Evolutionary conservation across 1,140 invertebrate species (phyloP), one percentile per base, ranked within the genome.

Genomic region (Megalonaias nervosa): DNA sequence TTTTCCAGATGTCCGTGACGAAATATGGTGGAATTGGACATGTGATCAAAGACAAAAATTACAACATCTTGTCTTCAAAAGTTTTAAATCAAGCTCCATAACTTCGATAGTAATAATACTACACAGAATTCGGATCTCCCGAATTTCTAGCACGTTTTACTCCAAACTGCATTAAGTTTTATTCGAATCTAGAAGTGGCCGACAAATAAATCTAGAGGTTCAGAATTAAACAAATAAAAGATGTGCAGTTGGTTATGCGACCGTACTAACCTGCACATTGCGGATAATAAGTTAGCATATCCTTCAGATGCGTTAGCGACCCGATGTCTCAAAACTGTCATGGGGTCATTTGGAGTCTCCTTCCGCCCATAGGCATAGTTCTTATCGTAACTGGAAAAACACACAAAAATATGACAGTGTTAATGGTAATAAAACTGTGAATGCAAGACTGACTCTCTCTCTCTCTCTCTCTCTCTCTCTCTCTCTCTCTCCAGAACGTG

Each of bases 251-350:
- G 19, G 56, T 58, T n/a, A 19, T 19, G 9, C 9, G 57, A 66
- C 19, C 17, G 17, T 61, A 57, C 68, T 56, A 66, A 84, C 83
- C 79, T 79, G 70, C 26, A 31, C 26, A 31, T 31, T 31, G 79
- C 79, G 26, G 81, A 78, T 57, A 84, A 84, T 14, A 84, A 62
- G 66, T 84, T 84, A 23, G 83, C 59, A 57, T 82, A 84, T 9
- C 83, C 83, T 58, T 78, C 76, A 9, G 76, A 78, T 5, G 64
- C 57, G 1, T 66, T 13, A 9, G 76, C 71, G 13, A 61, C 48
- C 12, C 76, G 71, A 55, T 78, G 76, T 11, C 76, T 64, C 57
- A 78, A 17, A n/a, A 78, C 48, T 16, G 71, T 72, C 55, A 73
- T 78, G 1, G 76, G 76, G 58, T 78, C 76, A 55, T 56, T 68